Base-by-base conservation (phyloP, 2,797 vertebrate species). In the Pangasius djambal region DNA sequence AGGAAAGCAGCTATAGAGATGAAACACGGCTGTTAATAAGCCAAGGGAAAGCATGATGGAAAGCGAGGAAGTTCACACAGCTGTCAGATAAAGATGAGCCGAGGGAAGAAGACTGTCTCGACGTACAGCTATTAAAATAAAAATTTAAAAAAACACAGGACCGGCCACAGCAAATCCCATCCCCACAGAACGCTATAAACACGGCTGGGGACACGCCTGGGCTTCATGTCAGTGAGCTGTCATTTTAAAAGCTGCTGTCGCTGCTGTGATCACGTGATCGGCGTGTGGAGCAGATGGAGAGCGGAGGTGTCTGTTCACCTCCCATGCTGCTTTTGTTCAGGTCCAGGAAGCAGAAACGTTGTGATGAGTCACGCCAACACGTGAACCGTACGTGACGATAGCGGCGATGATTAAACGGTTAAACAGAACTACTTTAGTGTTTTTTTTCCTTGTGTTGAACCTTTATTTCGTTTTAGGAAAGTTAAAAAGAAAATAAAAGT, bases 1-100 rank as follows among this genome's bases (percentile, higher is more conserved):
- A 70, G 63, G 63, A 87, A 55, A 72, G 50, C 52, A 83, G 69
- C 67, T 34, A 85, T 0, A 34, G 25, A 44, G 69, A 67, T 57
- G 61, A 85, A 79, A 25, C 61, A 50, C 37, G 48, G 59, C 44
- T 31, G 83, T 55, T 85, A 79, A 44, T 78, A 86, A 83, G 16
- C 65, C 28, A 37, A 61, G 18, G 67, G 57, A 34, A 61, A 61
- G 34, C 34, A 81, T 37, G 50, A 44, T 22, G 50, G 37, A 88
- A 78, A 50, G 48, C n/a, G 13, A 40, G 70, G 57, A 77, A 40
- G 55, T 40, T 83, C 31, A 82, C 31, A 37, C 78, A 25, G 78
- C 78, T 82, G 55, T 59, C 7, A 8, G 28, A 78, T 4, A 4
- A 16, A 78, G 75, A 52, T 18, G 75, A 78, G 75, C 48, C 15